Conservation (phyloP, 2,888 invertebrate genomes). For the Neria commutata region DNA sequence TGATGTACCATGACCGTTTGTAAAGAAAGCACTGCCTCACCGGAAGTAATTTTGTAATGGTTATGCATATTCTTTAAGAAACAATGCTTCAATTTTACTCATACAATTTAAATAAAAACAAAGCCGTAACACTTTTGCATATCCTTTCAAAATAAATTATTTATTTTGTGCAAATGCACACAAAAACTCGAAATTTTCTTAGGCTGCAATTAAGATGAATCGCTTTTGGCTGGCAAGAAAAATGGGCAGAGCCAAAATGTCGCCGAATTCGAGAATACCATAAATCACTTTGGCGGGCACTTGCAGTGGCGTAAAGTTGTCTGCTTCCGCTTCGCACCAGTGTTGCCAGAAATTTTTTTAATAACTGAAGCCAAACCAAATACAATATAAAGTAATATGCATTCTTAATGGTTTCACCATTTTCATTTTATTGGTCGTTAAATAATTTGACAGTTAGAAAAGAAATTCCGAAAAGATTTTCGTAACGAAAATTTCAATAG, state of each 20-base stretch:
- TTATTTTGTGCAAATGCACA: not conserved
- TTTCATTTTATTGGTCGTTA: not conserved
- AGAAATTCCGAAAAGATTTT: not conserved
- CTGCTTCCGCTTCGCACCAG: not conserved
- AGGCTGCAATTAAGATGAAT: not conserved
- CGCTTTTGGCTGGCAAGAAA: not conserved
- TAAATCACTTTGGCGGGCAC: not conserved
- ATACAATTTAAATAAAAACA: not conserved
- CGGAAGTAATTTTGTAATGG: too few species aligned
- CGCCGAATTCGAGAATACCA: not conserved
- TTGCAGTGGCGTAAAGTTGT: not conserved
- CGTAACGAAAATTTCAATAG: too few species aligned
- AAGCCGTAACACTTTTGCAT: too few species aligned
- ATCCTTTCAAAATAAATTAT: too few species aligned
- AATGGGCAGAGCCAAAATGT: conserved; percentile 2
- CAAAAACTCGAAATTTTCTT: not conserved
- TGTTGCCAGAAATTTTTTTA: not conserved
- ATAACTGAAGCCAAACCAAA: not conserved
- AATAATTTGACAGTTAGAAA: not conserved
- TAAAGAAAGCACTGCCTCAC: too few species aligned
- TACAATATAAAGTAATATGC: not conserved
- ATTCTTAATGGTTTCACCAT: too few species aligned
- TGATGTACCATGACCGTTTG: too few species aligned
- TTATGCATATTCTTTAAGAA: not conserved
- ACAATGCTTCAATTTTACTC: not conserved